These are phyloP conservation scores for Cossypha heuglini DNA, from an alignment of 2,797 vertebrate genomes.

Conservation along the genomic window DNA sequence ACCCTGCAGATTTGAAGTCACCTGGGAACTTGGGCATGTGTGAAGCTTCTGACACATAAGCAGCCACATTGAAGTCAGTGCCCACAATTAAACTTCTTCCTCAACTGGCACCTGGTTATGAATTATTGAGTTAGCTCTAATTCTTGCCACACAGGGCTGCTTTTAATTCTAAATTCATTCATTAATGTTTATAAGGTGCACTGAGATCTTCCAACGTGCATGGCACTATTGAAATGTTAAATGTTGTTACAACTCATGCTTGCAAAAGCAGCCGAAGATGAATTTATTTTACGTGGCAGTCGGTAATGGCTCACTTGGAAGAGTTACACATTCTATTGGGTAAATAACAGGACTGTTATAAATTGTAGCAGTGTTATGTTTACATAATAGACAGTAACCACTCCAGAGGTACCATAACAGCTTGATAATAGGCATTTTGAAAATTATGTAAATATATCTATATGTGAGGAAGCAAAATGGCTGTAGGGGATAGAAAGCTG, in stretches of 20 bases:
- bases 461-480: slow-evolving; percentile 27
- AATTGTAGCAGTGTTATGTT: slow-evolving; percentile 58
- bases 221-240: not conserved
- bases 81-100: accelerated
- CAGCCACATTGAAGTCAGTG: not conserved
- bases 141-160: not conserved
- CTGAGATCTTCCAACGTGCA: not conserved
- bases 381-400: slow-evolving; percentile 46
- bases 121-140: slow-evolving; percentile 7
- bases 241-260: slow-evolving; percentile 4
- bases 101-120: not conserved
- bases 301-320: slow-evolving; percentile 60
- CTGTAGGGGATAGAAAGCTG: not conserved
- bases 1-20: not conserved
- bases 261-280: slow-evolving; percentile 62
- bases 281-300: slow-evolving; percentile 47
- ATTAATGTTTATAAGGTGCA: not conserved
- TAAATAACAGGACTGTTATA: slow-evolving; percentile 69
- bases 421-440: slow-evolving; percentile 11
- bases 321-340: slow-evolving; percentile 53
- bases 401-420: slow-evolving; percentile 39
- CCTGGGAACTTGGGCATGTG: not conserved
- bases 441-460: slow-evolving; percentile 50
- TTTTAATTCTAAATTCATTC: slow-evolving; percentile 10
- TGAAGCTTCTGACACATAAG: not conserved